phyloP scores from a whole-genome alignment of 2,888 invertebrate genomes.

The Apodemia hepburni region DNA sequence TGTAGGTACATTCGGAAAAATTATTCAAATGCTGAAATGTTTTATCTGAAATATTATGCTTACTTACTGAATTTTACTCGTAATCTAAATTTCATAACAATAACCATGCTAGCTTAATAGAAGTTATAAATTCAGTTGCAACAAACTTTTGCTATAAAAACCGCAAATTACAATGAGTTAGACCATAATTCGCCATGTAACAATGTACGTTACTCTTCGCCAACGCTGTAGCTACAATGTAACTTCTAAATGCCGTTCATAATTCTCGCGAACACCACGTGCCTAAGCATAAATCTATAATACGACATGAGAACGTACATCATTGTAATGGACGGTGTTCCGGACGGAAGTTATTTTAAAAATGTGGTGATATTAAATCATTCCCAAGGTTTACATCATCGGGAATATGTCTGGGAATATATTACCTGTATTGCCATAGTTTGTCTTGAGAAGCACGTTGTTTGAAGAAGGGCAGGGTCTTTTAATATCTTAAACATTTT shows the following conservation, averaged over 20 bases:
- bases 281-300: constrained; percentile 57
- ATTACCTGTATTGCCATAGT: not conserved
- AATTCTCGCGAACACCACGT: constrained; percentile 51
- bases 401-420: not conserved
- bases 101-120: not conserved
- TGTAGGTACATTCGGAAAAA: no score
- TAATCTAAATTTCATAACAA: no score
- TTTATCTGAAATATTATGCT: no score
- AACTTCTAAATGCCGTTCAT: constrained; percentile 53
- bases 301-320: constrained; percentile 18
- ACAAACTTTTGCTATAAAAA: constrained; percentile 21
- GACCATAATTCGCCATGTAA: constrained; percentile 28
- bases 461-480: not conserved
- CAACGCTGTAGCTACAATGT: constrained; percentile 20
- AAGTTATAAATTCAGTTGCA: constrained; percentile 1
- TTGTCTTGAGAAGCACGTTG: not conserved
- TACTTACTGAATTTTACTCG: no score
- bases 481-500: no score
- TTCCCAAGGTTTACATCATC: not conserved
- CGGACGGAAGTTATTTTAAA: constrained; percentile 12
- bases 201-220: constrained; percentile 20
- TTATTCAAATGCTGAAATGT: no score
- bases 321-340: constrained; percentile 8
- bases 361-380: constrained; percentile 7
- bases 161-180: constrained; percentile 15